Evolutionary conservation across 2,888 invertebrate genomes (phyloP), one percentile per base, ranked within the genome.

Genomic region (Anthophora plumipes): DNA sequence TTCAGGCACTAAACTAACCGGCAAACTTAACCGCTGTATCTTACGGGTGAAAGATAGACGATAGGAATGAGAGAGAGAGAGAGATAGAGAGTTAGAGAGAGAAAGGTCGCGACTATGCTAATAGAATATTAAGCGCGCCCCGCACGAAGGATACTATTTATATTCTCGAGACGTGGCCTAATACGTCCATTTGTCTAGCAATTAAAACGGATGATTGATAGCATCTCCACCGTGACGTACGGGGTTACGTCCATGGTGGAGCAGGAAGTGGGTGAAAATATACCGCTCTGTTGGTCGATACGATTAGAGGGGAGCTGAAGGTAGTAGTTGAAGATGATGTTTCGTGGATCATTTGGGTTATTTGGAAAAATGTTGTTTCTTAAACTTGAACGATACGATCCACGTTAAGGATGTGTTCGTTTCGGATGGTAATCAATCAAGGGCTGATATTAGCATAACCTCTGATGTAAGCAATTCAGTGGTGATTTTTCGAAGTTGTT

Each of bases 141-240:
- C 57, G 73, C 60, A 61, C 43, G 66, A 69, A 64, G 60, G 60
- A n/a, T 72, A 83, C 81, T 86, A 88, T 89, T 89, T 86, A 85
- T 88, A 88, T 87, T 88, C 78, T 52, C 50, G 66, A 60, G 80
- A 87, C 86, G 83, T 89, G 82, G 70, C 85, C 86, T 90, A 90
- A 89, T 90, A 86, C 84, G 87, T 85, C 88, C 88, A 89, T 90
- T 91, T 90, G 90, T 91, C 91, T 85, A 87, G 86, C 89, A 91
- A 91, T 91, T 91, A 91, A 91, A 91, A 88, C 79, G 76, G 69
- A 84, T 91, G 90, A 90, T 91, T 89, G 91, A 91, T 91, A 83
- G 88, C 76, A 85, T 74, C 82, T 79, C 75, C 78, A 77, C 77
- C 81, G 79, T 74, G 85, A 84, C 76, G 69, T 83, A 75, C 72